Evolutionary conservation across 2,113 vertebrate genomes (phyloP).

Genomic region (Pachypanchax playfairii): DNA sequence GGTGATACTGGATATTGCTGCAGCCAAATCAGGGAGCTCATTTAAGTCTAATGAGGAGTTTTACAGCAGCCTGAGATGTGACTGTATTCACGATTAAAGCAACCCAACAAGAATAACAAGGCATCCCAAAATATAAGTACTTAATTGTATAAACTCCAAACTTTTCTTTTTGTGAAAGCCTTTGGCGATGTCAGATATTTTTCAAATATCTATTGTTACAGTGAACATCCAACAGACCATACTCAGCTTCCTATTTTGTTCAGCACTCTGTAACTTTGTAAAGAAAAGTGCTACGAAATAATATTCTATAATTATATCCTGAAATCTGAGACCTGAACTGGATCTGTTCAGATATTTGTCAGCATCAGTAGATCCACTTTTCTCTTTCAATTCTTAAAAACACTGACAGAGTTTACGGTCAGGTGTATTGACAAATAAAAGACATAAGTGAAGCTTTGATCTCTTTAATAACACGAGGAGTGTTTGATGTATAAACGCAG

Average conservation of each 20-base stretch:
- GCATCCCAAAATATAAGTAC: constrained; percentile 1
- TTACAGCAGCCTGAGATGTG: constrained; percentile 15
- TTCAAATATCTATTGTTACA: background rate
- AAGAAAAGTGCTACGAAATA: too few species aligned
- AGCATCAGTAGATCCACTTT: background rate
- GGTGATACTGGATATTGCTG: background rate
- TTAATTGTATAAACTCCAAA: background rate
- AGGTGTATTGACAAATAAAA: constrained; percentile 18
- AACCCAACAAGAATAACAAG: constrained; percentile 10
- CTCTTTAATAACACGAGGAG: constrained; percentile 22
- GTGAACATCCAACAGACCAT: too few species aligned
- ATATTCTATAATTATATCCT: constrained; percentile 1
- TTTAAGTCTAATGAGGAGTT: constrained; percentile 21
- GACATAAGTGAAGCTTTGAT: constrained; percentile 41
- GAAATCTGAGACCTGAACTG: background rate
- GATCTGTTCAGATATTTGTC: background rate
- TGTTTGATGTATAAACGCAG: constrained; percentile 43
- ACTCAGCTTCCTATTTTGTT: too few species aligned
- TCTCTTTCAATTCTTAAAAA: constrained; percentile 10
- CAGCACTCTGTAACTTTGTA: too few species aligned
- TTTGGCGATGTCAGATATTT: background rate
- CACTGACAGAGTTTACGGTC: constrained; percentile 3
- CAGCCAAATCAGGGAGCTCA: constrained; percentile 11
- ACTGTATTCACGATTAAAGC: background rate
- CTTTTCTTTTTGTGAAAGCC: background rate